These are phyloP conservation scores for Rhinogobius similis DNA, from an alignment of 2,113 vertebrate genomes.

Conservation along the genomic window DNA sequence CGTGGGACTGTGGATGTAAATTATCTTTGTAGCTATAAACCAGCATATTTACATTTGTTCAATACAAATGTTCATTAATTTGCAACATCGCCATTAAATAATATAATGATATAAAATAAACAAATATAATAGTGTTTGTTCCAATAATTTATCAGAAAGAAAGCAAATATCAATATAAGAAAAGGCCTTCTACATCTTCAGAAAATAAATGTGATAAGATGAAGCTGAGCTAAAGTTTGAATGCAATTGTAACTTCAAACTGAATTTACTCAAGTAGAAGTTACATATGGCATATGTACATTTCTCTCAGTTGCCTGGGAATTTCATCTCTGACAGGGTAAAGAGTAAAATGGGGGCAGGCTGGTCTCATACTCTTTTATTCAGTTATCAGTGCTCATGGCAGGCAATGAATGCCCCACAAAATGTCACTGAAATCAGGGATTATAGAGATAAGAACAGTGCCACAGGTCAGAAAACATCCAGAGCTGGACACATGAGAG, in stretches of 20 bases:
- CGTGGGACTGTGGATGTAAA: no score
- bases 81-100: no score
- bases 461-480: slow-evolving; percentile 35
- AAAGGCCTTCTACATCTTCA: not conserved
- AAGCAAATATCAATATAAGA: no score
- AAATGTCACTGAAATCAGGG: slow-evolving; percentile 61
- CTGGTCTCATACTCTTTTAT: slow-evolving; percentile 47
- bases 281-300: not conserved
- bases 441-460: slow-evolving; percentile 55
- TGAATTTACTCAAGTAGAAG: slow-evolving; percentile 26
- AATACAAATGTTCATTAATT: no score
- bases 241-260: slow-evolving; percentile 5
- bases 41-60: no score
- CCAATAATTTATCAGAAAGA: no score
- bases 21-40: no score
- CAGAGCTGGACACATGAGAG: slow-evolving; percentile 41
- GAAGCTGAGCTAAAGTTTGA: not conserved
- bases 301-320: not conserved
- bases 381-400: slow-evolving; percentile 44
- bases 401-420: slow-evolving; percentile 43
- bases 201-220: not conserved
- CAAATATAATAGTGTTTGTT: no score
- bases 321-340: slow-evolving; percentile 31
- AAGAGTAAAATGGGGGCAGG: slow-evolving; percentile 34
- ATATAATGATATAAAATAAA: no score